Conservation (phyloP, 1,140 invertebrate species). For the Delia radicum region DNA sequence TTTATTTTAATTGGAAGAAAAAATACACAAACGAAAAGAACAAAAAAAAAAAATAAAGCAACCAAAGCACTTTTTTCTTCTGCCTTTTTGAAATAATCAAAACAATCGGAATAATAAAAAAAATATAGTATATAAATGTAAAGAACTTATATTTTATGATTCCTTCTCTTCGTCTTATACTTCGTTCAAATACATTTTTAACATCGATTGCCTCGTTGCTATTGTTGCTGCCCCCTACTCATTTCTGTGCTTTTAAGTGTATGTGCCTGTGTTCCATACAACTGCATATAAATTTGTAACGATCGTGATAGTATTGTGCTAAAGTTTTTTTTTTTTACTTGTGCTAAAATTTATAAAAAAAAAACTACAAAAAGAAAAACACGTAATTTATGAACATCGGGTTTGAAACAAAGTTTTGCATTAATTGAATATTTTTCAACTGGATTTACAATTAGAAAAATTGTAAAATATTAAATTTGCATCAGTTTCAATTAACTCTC, state of each 20-base stretch:
- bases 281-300: too few species aligned
- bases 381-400: not conserved
- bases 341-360: too few species aligned
- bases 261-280: not conserved
- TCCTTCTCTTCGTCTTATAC: not conserved
- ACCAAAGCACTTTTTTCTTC: not conserved
- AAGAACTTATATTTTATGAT: not conserved
- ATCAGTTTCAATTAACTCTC: too few species aligned
- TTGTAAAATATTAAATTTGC: too few species aligned
- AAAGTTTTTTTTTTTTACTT: not conserved
- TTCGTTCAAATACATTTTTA: not conserved
- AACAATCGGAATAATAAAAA: conserved; percentile 1
- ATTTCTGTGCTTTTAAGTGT: not conserved
- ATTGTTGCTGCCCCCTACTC: not conserved
- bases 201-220: not conserved
- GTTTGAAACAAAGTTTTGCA: not conserved
- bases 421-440: too few species aligned
- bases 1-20: conserved; percentile 1
- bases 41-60: not conserved
- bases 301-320: not conserved
- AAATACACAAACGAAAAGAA: not conserved
- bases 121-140: not conserved
- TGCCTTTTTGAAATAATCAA: not conserved
- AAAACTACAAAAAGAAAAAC: too few species aligned
- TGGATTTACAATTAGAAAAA: too few species aligned